Evolutionary conservation across 2,888 invertebrate species (phyloP), one percentile per base, ranked within the genome.

Genomic region (Nemurella pictetii): DNA sequence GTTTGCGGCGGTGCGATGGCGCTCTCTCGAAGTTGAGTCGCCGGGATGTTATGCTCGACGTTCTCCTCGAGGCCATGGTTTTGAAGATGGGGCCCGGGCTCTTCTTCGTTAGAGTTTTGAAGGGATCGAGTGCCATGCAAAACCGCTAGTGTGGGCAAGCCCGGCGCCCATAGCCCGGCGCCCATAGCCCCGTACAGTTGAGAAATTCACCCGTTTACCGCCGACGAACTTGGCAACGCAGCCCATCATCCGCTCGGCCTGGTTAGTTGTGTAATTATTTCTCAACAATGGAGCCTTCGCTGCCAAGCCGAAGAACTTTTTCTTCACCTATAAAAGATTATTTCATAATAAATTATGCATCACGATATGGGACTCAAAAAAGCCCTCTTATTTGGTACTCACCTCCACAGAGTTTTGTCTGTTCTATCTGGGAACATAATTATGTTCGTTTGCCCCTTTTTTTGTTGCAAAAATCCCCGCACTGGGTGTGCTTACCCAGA

Each of bases 401-500:
- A n/a, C n/a, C n/a, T n/a, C n/a, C n/a, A n/a, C n/a, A n/a, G n/a
- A n/a, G n/a, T n/a, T n/a, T n/a, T n/a, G n/a, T n/a, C n/a, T n/a
- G n/a, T n/a, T n/a, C n/a, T n/a, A n/a, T n/a, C n/a, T n/a, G n/a
- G n/a, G n/a, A n/a, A n/a, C n/a, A n/a, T n/a, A n/a, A n/a, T n/a
- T n/a, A n/a, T n/a, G n/a, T n/a, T n/a, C n/a, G n/a, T n/a, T n/a
- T n/a, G n/a, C n/a, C n/a, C n/a, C n/a, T n/a, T 82, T 74, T 84
- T 27, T 78, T 0, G 12, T 29, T 74, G 75, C 85, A 85, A 55
- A 32, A 82, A 0, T 85, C 75, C 15, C 78, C 20, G 55, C 85
- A 85, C 12, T 83, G 72, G 2, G 20, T 29, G 83, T 85, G 85
- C 5, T 83, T n/a, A 3, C 85, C 85, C 30, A 85, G 72, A 1